phyloP scores from a whole-genome alignment of 2,888 invertebrate species.

The Drosophila lutescens region DNA sequence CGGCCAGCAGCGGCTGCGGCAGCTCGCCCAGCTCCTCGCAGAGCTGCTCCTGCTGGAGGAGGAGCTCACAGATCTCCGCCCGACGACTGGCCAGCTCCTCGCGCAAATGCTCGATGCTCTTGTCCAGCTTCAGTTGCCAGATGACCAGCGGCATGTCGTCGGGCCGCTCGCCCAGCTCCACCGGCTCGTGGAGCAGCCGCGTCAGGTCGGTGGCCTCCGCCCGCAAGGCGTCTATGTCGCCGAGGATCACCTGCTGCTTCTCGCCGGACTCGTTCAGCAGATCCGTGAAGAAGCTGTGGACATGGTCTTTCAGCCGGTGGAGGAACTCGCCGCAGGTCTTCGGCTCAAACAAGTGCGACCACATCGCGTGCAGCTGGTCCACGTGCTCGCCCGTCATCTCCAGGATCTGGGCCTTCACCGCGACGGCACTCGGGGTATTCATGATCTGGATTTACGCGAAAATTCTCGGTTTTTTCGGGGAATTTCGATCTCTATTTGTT shows the following conservation, averaged over 20 bases:
- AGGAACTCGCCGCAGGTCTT: slow-evolving; percentile 74
- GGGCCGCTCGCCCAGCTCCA: slow-evolving; percentile 65
- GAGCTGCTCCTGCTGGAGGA: slow-evolving; percentile 84
- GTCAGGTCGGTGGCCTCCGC: slow-evolving; percentile 77
- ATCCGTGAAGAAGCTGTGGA: slow-evolving; percentile 86
- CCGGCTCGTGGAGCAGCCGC: slow-evolving; percentile 75
- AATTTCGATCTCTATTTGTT: neutral
- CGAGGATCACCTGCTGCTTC: slow-evolving; percentile 85
- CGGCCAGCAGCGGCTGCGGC: slow-evolving; percentile 75
- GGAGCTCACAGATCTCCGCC: slow-evolving; percentile 83
- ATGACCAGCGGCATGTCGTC: slow-evolving; percentile 83
- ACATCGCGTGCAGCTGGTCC: slow-evolving; percentile 68
- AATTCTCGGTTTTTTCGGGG: slow-evolving; percentile 32
- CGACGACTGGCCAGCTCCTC: slow-evolving; percentile 86
- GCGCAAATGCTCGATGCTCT: slow-evolving; percentile 86
- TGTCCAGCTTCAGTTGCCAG: slow-evolving; percentile 86
- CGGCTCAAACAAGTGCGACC: slow-evolving; percentile 78
- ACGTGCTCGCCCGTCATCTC: slow-evolving; percentile 70
- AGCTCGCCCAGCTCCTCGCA: slow-evolving; percentile 82
- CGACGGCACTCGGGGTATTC: slow-evolving; percentile 2
- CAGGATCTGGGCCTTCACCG: slow-evolving; percentile 56
- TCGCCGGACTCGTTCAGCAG: slow-evolving; percentile 86
- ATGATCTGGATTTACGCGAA: neutral
- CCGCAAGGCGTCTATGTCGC: slow-evolving; percentile 85
- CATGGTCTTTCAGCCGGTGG: slow-evolving; percentile 79